These are phyloP conservation scores for Lymantria monacha DNA, from an alignment of 2,888 invertebrate genomes.

Conservation along the genomic window DNA sequence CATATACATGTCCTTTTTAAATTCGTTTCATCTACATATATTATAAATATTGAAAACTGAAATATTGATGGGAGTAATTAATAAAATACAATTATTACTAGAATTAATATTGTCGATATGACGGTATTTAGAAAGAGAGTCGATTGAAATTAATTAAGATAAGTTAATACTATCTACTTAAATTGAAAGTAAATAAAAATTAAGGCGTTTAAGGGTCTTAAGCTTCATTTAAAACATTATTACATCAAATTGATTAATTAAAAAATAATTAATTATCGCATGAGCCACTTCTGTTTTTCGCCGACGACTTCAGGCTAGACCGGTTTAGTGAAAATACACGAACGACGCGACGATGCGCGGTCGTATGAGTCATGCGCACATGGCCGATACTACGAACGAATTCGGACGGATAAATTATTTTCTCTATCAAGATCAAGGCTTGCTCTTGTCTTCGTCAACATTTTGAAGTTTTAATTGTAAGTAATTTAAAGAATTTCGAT, in stretches of 20 bases:
- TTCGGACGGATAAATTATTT: slow-evolving; percentile 42
- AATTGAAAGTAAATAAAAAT: too few species aligned
- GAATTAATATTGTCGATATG: too few species aligned
- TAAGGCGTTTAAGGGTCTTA: neutral
- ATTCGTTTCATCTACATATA: too few species aligned
- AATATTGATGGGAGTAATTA: too few species aligned
- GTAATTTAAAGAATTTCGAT: slow-evolving; percentile 28
- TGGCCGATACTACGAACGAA: slow-evolving; percentile 32
- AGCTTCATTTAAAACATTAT: neutral
- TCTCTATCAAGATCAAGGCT: slow-evolving; percentile 35
- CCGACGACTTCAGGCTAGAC: slow-evolving; percentile 24
- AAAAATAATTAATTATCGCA: slow-evolving; percentile 38
- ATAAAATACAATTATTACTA: too few species aligned
- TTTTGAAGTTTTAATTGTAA: slow-evolving; percentile 25
- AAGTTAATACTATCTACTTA: too few species aligned
- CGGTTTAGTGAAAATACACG: slow-evolving; percentile 51
- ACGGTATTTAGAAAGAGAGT: too few species aligned
- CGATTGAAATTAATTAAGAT: too few species aligned
- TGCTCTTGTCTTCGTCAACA: slow-evolving; percentile 23
- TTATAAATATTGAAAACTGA: too few species aligned
- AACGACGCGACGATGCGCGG: slow-evolving; percentile 19
- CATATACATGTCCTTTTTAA: too few species aligned
- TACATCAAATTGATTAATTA: slow-evolving; percentile 28
- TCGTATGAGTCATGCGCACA: slow-evolving; percentile 49
- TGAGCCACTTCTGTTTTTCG: slow-evolving; percentile 32